A percentile compares a stretch with the other conserved stretches of the same genome.
These are phyloP conservation scores for Formica selysi DNA, from an alignment of 1,140 invertebrate species.

Conservation along the genomic window DNA sequence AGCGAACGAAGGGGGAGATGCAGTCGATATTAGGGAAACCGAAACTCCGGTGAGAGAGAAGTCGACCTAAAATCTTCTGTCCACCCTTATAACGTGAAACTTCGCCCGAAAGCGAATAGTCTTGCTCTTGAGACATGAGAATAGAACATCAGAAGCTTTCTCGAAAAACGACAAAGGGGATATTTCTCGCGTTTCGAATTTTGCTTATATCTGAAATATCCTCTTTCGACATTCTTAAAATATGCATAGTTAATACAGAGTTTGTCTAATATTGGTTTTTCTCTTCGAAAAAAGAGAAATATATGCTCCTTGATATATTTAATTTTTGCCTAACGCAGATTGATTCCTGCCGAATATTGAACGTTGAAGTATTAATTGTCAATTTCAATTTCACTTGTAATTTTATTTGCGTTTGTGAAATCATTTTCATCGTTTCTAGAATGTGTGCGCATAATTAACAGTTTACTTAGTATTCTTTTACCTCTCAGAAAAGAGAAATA, in stretches of 20 bases:
- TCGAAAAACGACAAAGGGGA: constrained; percentile 7
- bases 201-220: background rate
- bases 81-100: constrained; percentile 42
- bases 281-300: background rate
- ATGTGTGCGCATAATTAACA: background rate
- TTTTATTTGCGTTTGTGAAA: background rate
- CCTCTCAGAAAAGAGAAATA: background rate
- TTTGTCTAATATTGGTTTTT: background rate
- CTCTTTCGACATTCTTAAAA: background rate
- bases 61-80: constrained; percentile 35
- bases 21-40: constrained; percentile 60
- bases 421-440: background rate
- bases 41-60: constrained; percentile 36
- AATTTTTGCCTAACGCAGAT: background rate
- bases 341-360: background rate
- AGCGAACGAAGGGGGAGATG: background rate
- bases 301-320: background rate
- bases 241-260: background rate
- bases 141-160: constrained; percentile 26
- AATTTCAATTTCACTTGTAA: background rate
- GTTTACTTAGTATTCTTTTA: background rate
- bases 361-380: background rate
- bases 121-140: constrained; percentile 23
- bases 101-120: background rate
- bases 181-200: constrained; percentile 5